These are phyloP conservation scores for Hemicrepidius hirtus DNA, from an alignment of 2,888 invertebrate species.

Conservation along the genomic window DNA sequence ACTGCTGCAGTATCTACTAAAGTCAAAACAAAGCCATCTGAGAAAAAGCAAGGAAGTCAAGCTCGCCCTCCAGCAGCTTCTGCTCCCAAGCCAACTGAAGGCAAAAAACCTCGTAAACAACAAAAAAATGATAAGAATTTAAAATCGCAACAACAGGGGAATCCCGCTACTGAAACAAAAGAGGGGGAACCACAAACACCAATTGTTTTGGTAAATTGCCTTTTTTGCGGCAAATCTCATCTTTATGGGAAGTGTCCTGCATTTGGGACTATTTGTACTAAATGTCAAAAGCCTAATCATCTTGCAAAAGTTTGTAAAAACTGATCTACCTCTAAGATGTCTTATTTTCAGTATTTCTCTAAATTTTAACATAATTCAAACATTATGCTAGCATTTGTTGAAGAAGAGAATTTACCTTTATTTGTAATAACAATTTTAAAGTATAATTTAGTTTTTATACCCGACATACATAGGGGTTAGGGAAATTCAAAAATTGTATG, in stretches of 20 bases:
- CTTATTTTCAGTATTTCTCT: too few relatives aligned
- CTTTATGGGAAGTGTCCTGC: conserved; percentile 29
- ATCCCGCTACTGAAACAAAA: background rate
- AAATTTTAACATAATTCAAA: too few relatives aligned
- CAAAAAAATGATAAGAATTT: background rate
- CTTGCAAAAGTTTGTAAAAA: conserved; percentile 34
- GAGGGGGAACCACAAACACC: background rate
- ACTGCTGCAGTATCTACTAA: background rate
- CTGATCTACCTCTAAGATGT: too few relatives aligned
- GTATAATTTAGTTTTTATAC: too few relatives aligned
- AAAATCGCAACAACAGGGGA: background rate
- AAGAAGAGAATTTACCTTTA: too few relatives aligned
- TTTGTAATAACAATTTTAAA: too few relatives aligned
- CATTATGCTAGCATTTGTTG: too few relatives aligned
- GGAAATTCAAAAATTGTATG: too few relatives aligned
- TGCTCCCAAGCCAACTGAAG: background rate
- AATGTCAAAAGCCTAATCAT: conserved; percentile 38
- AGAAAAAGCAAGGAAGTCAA: background rate
- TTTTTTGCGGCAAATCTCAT: conserved; percentile 31
- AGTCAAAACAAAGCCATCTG: background rate
- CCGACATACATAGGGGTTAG: too few relatives aligned
- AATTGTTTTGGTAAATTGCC: conserved; percentile 15
- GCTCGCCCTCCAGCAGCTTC: background rate
- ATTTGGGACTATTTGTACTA: conserved; percentile 24
- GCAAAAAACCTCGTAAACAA: too few relatives aligned